A percentile compares a stretch with the other conserved stretches of the same genome.
These are phyloP conservation scores for Panopea generosa DNA, from an alignment of 2,888 invertebrate species.

Conservation along the genomic window DNA sequence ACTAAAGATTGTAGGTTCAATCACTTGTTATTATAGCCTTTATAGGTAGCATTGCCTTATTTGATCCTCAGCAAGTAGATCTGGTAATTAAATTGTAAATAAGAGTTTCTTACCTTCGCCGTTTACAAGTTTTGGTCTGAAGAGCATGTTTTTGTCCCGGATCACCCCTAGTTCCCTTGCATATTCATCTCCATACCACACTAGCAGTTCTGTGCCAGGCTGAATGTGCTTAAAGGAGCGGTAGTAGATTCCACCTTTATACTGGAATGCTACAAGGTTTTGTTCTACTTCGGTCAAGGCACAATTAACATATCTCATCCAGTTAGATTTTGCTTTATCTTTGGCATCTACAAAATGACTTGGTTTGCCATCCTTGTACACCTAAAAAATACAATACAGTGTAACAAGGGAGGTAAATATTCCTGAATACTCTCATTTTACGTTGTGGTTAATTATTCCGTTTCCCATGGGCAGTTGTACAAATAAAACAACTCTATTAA, in stretches of 20 bases:
- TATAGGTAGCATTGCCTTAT: too few relatives aligned
- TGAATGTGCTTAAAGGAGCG: slow-evolving; percentile 77
- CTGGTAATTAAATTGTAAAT: not conserved
- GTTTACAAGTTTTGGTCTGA: slow-evolving; percentile 49
- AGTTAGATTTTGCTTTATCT: slow-evolving; percentile 86
- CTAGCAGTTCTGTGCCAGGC: slow-evolving; percentile 85
- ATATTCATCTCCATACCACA: slow-evolving; percentile 85
- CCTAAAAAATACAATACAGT: too few relatives aligned
- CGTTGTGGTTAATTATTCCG: too few relatives aligned
- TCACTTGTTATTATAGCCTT: too few relatives aligned
- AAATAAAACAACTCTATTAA: too few relatives aligned
- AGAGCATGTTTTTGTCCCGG: slow-evolving; percentile 48
- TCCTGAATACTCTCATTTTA: too few relatives aligned
- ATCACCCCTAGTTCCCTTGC: slow-evolving; percentile 82
- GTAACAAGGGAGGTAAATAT: too few relatives aligned
- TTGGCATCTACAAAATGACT: slow-evolving; percentile 85
- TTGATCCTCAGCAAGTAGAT: too few relatives aligned
- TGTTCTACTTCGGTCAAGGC: slow-evolving; percentile 86
- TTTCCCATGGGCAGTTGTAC: too few relatives aligned
- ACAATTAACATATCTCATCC: slow-evolving; percentile 88
- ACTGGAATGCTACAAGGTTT: slow-evolving; percentile 88
- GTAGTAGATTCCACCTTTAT: slow-evolving; percentile 87
- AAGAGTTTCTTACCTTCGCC: slow-evolving; percentile 15
- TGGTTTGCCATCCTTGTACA: slow-evolving; percentile 60
- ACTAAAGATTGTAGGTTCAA: too few relatives aligned